Percentiles rank a stretch among this genome's conserved stretches.
Conservation (phyloP, 2,113 vertebrate species). For the Ceyx melanurus region DNA sequence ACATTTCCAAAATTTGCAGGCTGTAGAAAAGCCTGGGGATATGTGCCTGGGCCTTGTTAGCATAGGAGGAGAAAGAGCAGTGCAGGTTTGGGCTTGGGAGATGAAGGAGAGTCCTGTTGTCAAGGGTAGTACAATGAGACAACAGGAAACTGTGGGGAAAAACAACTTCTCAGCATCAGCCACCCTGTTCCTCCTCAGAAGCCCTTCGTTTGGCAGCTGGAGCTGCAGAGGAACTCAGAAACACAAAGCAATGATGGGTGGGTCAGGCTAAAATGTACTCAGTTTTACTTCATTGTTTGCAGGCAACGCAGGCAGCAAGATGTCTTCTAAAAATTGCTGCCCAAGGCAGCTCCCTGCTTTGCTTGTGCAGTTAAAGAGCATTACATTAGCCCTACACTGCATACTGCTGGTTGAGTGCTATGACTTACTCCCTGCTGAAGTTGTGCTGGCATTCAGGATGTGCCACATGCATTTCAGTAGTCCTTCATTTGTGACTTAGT, state of each 20-base stretch:
- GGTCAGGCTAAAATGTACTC: not conserved
- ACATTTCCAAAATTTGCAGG: not conserved
- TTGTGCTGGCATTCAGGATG: not conserved
- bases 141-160: not conserved
- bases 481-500: not conserved
- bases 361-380: not conserved
- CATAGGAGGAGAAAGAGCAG: not conserved
- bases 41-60: not conserved
- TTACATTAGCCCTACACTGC: not conserved
- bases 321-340: not conserved
- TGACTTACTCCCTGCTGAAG: not conserved
- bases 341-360: not conserved
- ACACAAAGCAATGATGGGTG: not conserved
- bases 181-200: not conserved
- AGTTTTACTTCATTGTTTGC: not conserved
- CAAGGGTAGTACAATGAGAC: not conserved
- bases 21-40: not conserved
- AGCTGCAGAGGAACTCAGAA: not conserved
- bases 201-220: not conserved
- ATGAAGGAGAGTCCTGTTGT: not conserved
- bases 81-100: not conserved
- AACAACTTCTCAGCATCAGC: not conserved
- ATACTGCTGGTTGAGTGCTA: rapidly evolving
- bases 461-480: not conserved
- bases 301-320: not conserved